Evolutionary conservation across 2,888 invertebrate species (phyloP).

Genomic region (Philhelius pedissequus): DNA sequence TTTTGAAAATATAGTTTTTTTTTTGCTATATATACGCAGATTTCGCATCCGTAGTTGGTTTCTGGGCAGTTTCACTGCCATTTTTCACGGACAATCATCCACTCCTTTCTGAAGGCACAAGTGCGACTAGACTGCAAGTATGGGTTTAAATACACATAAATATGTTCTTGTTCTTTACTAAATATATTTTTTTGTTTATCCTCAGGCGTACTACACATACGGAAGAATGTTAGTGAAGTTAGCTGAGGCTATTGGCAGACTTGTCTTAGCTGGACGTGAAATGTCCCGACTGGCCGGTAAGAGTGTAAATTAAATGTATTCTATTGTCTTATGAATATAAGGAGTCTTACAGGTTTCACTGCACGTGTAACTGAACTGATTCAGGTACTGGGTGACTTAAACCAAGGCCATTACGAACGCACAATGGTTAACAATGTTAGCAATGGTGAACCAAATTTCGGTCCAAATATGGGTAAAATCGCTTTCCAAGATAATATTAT

Average conservation of each 20-base stretch:
- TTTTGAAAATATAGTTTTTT: background rate
- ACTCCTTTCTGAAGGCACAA: constrained; percentile 82
- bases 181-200: constrained; percentile 18
- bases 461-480: constrained; percentile 89
- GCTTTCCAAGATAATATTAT: constrained; percentile 93
- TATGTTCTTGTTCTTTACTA: background rate
- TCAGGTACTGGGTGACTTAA: constrained; percentile 90
- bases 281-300: constrained; percentile 93
- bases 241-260: constrained; percentile 97
- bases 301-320: background rate
- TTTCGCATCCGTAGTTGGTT: constrained; percentile 97
- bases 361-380: constrained; percentile 94
- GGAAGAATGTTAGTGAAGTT: constrained; percentile 90
- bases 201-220: constrained; percentile 94
- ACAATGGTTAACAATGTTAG: constrained; percentile 80
- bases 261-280: constrained; percentile 96
- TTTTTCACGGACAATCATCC: constrained; percentile 90
- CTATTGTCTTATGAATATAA: background rate
- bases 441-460: constrained; percentile 76
- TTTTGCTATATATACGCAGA: constrained; percentile 82
- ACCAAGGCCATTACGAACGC: constrained; percentile 85
- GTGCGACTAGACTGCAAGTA: constrained; percentile 90
- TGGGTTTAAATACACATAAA: constrained; percentile 10
- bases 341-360: constrained; percentile 83
- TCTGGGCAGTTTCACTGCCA: constrained; percentile 95